phyloP scores from a whole-genome alignment of 2,113 vertebrate genomes.

The Brachyistius frenatus region DNA sequence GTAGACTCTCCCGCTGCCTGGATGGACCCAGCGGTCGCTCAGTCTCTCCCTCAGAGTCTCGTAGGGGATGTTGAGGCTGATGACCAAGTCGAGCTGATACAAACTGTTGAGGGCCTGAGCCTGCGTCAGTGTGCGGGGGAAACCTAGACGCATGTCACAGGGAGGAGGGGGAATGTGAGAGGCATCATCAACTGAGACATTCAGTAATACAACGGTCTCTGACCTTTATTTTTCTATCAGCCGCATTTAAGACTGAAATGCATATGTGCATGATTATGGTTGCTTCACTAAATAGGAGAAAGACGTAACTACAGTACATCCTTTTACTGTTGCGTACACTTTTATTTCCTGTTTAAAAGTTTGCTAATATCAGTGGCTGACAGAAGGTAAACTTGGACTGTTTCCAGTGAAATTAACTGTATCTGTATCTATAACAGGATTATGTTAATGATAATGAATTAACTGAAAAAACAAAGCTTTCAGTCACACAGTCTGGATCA shows the following conservation, averaged over 20 bases:
- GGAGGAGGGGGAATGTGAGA: background rate
- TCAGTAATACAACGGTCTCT: background rate
- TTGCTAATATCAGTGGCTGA: background rate
- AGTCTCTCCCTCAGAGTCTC: slow-evolving; percentile 94
- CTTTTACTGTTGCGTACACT: background rate
- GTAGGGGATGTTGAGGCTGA: slow-evolving; percentile 94
- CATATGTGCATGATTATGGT: background rate
- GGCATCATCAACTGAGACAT: background rate
- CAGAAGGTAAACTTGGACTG: background rate
- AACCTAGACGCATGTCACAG: slow-evolving; percentile 82
- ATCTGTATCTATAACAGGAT: background rate
- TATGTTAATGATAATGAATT: slow-evolving; percentile 1
- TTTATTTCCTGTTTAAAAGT: slow-evolving; percentile 7
- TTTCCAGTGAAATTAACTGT: background rate
- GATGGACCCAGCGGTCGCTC: slow-evolving; percentile 93
- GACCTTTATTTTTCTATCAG: background rate
- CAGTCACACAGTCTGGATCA: slow-evolving; percentile 5
- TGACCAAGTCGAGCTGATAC: slow-evolving; percentile 91
- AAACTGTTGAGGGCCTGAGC: slow-evolving; percentile 88
- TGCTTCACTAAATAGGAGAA: background rate
- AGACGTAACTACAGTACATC: background rate
- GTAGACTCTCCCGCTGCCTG: slow-evolving; percentile 92
- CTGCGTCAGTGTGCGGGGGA: slow-evolving; percentile 91
- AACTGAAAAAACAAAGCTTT: background rate
- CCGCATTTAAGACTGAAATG: background rate